Evolutionary conservation across 2,888 invertebrate species (phyloP), one percentile per base, ranked within the genome.

Genomic region (Cyclophora punctaria): DNA sequence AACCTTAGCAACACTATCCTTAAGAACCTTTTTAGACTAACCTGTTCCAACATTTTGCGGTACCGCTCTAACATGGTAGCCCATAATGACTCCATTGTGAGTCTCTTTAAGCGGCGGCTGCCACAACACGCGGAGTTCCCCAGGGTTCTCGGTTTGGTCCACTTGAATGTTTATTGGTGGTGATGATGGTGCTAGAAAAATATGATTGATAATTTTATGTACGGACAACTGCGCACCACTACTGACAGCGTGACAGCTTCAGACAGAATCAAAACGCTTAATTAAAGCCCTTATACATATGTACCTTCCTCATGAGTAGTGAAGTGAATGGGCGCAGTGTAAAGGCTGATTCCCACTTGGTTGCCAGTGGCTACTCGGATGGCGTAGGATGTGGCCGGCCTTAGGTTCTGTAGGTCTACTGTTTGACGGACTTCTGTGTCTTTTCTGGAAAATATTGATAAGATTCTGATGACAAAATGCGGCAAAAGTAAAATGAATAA

Each of bases 261-360:
- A n/a, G n/a, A n/a, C 20, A 20, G 20, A 2, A 20, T 20, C 20
- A 20, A 20, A 20, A 20, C 20, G 20, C 20, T 20, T 20, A 20
- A 20, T 20, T 20, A 2, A 20, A 20, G 20, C 20, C 2, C 20
- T 20, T 20, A 20, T 2, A 20, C 20, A 20, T 20, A n/a, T n/a
- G n/a, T n/a, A 89, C 89, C 87, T 80, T 89, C 89, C 58, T 89
- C 89, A 43, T 84, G 80, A 0, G 89, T 89, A 2, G 84, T 88
- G 56, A 89, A 88, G 51, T 87, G 84, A 0, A 85, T 63, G 0
- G 88, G 80, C 0, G 82, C 62, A 0, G 88, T 85, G 50, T 71
- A 88, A 2, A 79, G 62, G 45, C 89, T 89, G 49, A 82, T 71
- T 1, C 88, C 89, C 0, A 88, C 88, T 62, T 83, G 82, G 63